A percentile compares a stretch with the other conserved stretches of the same genome.
Conservation (phyloP, 2,888 invertebrate species). For the Palloptera scutellata region DNA sequence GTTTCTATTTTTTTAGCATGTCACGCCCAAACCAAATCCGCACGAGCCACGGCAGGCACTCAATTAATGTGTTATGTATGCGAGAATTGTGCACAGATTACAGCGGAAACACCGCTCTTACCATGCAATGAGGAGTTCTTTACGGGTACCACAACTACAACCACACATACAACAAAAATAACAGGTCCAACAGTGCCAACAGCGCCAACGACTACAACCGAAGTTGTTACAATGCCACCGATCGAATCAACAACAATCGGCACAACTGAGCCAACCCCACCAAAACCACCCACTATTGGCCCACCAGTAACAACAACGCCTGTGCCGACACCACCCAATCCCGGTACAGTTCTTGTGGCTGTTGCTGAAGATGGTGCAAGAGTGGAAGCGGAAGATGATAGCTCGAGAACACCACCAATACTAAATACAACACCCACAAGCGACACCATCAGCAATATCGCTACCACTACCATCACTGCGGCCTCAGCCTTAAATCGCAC, state of each 20-base stretch:
- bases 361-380: conserved; percentile 24
- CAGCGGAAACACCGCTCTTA: conserved; percentile 44
- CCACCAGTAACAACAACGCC: conserved; percentile 42
- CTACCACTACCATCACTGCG: conserved; percentile 13
- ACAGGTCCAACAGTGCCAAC: conserved; percentile 5
- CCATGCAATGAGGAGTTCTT: conserved; percentile 53
- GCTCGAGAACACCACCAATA: neutral
- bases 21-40: conserved; percentile 26
- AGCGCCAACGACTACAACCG: conserved; percentile 10
- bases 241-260: conserved; percentile 14
- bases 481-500: conserved; percentile 21
- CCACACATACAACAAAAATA: conserved; percentile 18
- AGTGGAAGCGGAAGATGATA: neutral
- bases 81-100: conserved; percentile 50
- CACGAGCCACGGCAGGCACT: neutral
- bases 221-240: conserved; percentile 18
- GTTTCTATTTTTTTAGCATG: conserved; percentile 42
- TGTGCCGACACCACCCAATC: conserved; percentile 50
- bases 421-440: neutral
- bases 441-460: neutral
- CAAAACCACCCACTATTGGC: conserved; percentile 30
- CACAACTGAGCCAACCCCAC: conserved; percentile 28
- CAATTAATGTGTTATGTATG: conserved; percentile 58
- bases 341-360: conserved; percentile 14
- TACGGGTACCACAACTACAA: conserved; percentile 38